These are phyloP conservation scores for Chalcis sispes DNA, from an alignment of 2,888 invertebrate genomes.

Conservation along the genomic window DNA sequence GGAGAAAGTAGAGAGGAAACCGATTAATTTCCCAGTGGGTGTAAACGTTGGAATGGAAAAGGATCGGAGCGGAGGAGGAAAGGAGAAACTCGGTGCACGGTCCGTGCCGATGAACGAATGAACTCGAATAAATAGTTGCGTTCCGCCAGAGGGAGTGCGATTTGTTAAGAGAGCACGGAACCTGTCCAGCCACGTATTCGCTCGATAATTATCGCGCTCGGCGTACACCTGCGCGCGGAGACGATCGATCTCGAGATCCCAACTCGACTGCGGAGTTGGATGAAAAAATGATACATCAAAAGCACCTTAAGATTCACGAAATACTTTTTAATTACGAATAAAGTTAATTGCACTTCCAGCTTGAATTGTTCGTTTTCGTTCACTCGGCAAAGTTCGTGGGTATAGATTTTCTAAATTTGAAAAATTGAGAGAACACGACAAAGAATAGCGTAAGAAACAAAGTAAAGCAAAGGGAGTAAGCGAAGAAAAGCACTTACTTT, in stretches of 20 bases:
- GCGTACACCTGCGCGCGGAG: background rate
- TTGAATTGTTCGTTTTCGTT: too few species aligned
- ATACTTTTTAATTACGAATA: conserved; percentile 1
- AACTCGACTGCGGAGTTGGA: too few species aligned
- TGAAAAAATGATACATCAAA: too few species aligned
- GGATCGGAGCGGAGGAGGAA: background rate
- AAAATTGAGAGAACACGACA: too few species aligned
- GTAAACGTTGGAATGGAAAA: conserved; percentile 6
- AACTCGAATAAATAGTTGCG: conserved; percentile 26
- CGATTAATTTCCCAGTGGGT: conserved; percentile 58
- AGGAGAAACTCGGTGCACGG: conserved; percentile 14
- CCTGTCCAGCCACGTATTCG: background rate
- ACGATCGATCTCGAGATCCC: background rate
- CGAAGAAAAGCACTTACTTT: too few species aligned
- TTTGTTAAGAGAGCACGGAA: background rate
- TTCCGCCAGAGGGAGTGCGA: conserved; percentile 3
- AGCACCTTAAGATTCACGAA: conserved; percentile 2
- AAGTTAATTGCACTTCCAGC: conserved; percentile 20
- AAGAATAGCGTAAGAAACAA: too few species aligned
- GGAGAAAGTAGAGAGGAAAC: conserved; percentile 50
- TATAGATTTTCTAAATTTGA: background rate
- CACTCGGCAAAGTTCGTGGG: background rate
- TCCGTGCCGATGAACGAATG: conserved; percentile 6
- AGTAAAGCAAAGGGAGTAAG: too few species aligned
- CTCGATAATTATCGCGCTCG: background rate